A percentile compares a stretch with the other conserved stretches of the same genome.
Conservation (phyloP, 2,797 vertebrate species). For the Argyrosomus regius region DNA sequence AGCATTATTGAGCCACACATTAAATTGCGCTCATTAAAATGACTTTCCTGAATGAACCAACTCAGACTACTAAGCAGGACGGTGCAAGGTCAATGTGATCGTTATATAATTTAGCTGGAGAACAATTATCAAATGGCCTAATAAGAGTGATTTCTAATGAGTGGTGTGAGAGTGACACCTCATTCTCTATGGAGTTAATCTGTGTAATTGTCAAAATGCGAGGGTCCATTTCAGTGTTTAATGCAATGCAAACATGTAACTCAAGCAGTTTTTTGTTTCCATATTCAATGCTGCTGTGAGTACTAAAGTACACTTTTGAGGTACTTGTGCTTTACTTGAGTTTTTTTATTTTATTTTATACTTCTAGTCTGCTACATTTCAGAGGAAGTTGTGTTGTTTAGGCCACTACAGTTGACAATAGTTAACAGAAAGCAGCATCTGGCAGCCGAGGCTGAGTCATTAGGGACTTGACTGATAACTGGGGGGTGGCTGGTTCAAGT, state of each 20-base stretch:
- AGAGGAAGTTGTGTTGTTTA: background rate
- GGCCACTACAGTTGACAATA: background rate
- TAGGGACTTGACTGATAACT: too few species aligned
- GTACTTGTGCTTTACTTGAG: background rate
- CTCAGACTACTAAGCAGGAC: slow-evolving; percentile 64
- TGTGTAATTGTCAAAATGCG: slow-evolving; percentile 56
- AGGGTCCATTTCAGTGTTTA: slow-evolving; percentile 45
- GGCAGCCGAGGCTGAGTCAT: too few species aligned
- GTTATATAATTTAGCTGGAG: slow-evolving; percentile 72
- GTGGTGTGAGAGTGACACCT: slow-evolving; percentile 48
- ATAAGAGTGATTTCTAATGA: slow-evolving; percentile 71
- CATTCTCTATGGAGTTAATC: slow-evolving; percentile 49
- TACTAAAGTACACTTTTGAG: background rate
- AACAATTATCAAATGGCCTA: slow-evolving; percentile 73
- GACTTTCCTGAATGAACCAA: slow-evolving; percentile 65
- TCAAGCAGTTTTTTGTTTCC: background rate
- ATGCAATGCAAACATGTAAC: slow-evolving; percentile 1
- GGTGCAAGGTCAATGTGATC: slow-evolving; percentile 77
- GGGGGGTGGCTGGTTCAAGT: too few species aligned
- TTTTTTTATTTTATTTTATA: background rate
- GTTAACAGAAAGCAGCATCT: background rate
- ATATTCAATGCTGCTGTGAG: background rate
- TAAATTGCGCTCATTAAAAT: slow-evolving; percentile 75
- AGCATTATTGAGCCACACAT: slow-evolving; percentile 74
- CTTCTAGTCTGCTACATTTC: background rate